phyloP scores from a whole-genome alignment of 2,888 invertebrate species.

The Rotaria macrura region DNA sequence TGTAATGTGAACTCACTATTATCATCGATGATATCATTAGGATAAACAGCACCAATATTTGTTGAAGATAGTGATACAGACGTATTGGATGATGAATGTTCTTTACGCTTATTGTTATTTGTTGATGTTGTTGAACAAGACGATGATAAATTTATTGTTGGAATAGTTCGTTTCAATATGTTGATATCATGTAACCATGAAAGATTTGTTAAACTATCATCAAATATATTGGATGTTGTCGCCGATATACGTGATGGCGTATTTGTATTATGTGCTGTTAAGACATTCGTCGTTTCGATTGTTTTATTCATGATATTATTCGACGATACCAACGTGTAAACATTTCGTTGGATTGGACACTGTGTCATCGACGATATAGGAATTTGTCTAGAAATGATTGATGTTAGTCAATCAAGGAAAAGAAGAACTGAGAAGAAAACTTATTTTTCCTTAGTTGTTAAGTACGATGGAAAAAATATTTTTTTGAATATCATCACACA shows the following conservation, averaged over 20 bases:
- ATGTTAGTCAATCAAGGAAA: neutral
- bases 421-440: neutral
- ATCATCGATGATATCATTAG: neutral
- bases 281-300: neutral
- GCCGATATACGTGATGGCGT: neutral
- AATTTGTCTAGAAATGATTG: neutral
- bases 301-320: neutral
- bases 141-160: neutral
- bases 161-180: constrained; percentile 52
- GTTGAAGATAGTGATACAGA: neutral
- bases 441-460: neutral
- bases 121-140: neutral
- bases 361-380: constrained; percentile 5
- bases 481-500: neutral
- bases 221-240: constrained; percentile 37
- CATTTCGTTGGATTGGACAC: neutral
- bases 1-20: neutral
- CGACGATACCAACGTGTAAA: neutral
- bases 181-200: constrained; percentile 64
- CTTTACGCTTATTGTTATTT: neutral
- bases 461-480: neutral
- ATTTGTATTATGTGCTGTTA: constrained; percentile 1
- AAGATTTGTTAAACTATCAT: constrained; percentile 69
- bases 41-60: neutral
- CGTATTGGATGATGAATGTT: neutral